These are phyloP conservation scores for Coreius guichenoti DNA, from an alignment of 2,797 vertebrate genomes.

Conservation along the genomic window DNA sequence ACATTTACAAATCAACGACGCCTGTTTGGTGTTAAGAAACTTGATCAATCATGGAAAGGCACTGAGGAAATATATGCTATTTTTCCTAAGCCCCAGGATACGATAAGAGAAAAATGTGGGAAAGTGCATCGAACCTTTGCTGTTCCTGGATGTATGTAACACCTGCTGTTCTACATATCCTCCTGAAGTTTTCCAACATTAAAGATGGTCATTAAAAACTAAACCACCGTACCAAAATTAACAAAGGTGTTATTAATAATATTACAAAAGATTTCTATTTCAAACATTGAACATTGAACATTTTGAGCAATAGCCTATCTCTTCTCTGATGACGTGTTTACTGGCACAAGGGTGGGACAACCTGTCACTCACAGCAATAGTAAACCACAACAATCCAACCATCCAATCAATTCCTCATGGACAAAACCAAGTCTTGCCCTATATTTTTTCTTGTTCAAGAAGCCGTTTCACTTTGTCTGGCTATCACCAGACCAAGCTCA, in stretches of 20 bases:
- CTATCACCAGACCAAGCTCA: too few relatives aligned
- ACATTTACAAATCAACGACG: neutral
- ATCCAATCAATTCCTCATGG: too few relatives aligned
- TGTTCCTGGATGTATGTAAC: neutral
- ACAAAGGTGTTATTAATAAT: neutral
- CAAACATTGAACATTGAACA: neutral
- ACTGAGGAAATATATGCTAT: neutral
- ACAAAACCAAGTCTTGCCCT: too few relatives aligned
- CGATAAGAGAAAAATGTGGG: conserved; percentile 17
- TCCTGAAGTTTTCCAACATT: neutral
- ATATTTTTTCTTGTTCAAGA: neutral
- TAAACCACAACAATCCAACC: neutral
- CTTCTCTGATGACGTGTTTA: neutral
- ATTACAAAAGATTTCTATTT: neutral
- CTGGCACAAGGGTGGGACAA: neutral
- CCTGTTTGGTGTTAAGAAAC: conserved; percentile 6
- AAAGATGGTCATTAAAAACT: neutral
- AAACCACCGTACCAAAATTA: neutral
- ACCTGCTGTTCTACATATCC: neutral
- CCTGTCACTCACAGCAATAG: neutral
- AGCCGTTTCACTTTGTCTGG: neutral
- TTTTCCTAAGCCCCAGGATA: neutral
- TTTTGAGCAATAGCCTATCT: too few relatives aligned
- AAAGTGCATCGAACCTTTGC: neutral
- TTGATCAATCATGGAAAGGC: conserved; percentile 6